Evolutionary conservation across 2,113 vertebrate species (phyloP), one percentile per base, ranked within the genome.

Genomic region (Pao palembangensis): DNA sequence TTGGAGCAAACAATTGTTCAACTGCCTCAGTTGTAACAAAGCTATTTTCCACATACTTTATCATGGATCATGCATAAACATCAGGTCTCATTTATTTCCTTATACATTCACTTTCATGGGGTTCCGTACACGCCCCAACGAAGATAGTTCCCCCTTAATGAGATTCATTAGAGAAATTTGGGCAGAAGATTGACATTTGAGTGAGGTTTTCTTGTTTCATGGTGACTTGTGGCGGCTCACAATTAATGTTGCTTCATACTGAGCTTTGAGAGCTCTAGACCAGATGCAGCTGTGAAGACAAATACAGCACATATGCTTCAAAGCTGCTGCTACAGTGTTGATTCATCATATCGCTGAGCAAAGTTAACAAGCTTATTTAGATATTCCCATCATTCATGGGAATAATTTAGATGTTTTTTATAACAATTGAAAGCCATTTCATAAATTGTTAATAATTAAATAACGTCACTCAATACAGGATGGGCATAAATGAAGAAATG

Each of bases 111-210:
- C 43, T 16, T 14, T 12, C 43, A 44, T 5, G 43, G 10, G 10
- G 43, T 44, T 14, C 34, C 11, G 3, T 38, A 16, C 18, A 23
- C 41, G 51, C 41, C 58, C 42, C 61, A 63, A 58, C 56, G 43
- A 78, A 65, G 34, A 21, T 69, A 38, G 64, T 51, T 44, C 51
- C 58, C 8, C 48, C 50, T 62, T 23, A 55, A 64, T 71, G 50
- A 67, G 47, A 16, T 50, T 67, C 62, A 42, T 64, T 64, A 56
- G 53, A 38, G 25, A 28, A 28, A 28, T 64, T 60, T 59, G 48
- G 42, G 67, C 58, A 69, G 49, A 72, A 57, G 55, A 48, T 28
- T 61, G 55, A 64, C 55, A 66, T 59, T 74, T 81, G 81, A 74
- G 4, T 20, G 38, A 57, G 3, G 1, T 61, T 53, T 59, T 65